These are phyloP conservation scores for Neosilurus hyrtlii DNA, from an alignment of 2,797 vertebrate species.

Conservation along the genomic window DNA sequence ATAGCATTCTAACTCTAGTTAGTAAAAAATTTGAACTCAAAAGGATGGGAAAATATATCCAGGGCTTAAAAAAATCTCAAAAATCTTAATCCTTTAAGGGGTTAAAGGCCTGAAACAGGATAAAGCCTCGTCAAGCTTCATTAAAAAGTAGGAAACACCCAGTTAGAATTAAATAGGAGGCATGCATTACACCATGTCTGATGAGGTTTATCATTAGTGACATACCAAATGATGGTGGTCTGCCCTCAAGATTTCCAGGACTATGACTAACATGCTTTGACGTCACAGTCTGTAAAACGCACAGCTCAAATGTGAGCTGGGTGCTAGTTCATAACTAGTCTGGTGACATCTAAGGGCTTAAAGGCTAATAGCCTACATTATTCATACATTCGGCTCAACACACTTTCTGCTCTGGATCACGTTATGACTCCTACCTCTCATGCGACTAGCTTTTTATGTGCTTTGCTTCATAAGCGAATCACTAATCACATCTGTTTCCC, in stretches of 20 bases:
- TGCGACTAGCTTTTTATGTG: conserved; percentile 33
- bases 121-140: background rate
- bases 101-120: background rate
- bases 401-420: conserved; percentile 39
- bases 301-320: conserved; percentile 23
- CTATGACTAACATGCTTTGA: conserved; percentile 32
- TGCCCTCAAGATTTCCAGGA: conserved; percentile 28
- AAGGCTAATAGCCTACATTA: conserved; percentile 29
- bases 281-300: conserved; percentile 30
- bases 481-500: conserved; percentile 45
- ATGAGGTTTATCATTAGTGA: conserved; percentile 23
- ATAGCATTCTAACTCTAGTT: too few species aligned
- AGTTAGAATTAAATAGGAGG: background rate
- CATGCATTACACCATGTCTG: conserved; percentile 31
- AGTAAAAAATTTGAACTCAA: too few species aligned
- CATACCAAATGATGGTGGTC: conserved; percentile 39
- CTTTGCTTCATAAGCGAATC: conserved; percentile 28
- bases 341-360: background rate
- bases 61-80: too few species aligned
- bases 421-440: conserved; percentile 34
- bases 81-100: background rate
- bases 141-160: conserved; percentile 7
- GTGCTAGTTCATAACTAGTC: background rate
- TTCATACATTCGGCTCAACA: conserved; percentile 36
- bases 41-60: too few species aligned